phyloP scores from a whole-genome alignment of 2,888 invertebrate species.

The Eucera pruinosa region DNA sequence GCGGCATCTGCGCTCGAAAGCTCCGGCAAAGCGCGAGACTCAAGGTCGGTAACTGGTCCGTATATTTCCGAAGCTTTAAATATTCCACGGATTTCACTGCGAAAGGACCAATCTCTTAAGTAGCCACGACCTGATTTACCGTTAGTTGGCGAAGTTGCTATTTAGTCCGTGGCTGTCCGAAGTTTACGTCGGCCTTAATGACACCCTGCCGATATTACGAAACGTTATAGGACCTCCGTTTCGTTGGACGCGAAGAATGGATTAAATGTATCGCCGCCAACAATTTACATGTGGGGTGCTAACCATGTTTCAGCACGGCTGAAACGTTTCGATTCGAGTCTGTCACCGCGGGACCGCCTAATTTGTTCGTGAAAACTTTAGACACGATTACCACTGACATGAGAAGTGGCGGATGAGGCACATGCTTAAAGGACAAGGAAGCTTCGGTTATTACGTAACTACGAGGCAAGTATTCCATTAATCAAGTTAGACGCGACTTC shows the following conservation, averaged over 20 bases:
- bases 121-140: constrained; percentile 41
- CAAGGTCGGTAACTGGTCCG: constrained; percentile 51
- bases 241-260: not conserved
- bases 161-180: not conserved
- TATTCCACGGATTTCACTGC: constrained; percentile 44
- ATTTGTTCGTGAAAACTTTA: constrained; percentile 46
- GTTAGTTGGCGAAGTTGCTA: constrained; percentile 1
- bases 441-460: constrained; percentile 76
- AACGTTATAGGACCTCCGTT: constrained; percentile 22
- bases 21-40: constrained; percentile 39
- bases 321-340: not conserved
- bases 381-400: constrained; percentile 57
- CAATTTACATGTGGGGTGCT: not conserved
- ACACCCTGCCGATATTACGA: constrained; percentile 16
- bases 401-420: constrained; percentile 47
- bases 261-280: constrained; percentile 15
- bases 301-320: not conserved
- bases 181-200: constrained; percentile 7
- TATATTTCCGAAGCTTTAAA: constrained; percentile 38
- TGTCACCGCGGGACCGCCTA: constrained; percentile 5
- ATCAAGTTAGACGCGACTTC: constrained; percentile 79
- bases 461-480: constrained; percentile 79
- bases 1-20: constrained; percentile 59
- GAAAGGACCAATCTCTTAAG: constrained; percentile 54
- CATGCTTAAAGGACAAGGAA: constrained; percentile 39